A percentile compares a stretch with the other conserved stretches of the same genome.
Evolutionary conservation across 2,113 vertebrate genomes (phyloP).

Genomic region (Gambusia affinis): DNA sequence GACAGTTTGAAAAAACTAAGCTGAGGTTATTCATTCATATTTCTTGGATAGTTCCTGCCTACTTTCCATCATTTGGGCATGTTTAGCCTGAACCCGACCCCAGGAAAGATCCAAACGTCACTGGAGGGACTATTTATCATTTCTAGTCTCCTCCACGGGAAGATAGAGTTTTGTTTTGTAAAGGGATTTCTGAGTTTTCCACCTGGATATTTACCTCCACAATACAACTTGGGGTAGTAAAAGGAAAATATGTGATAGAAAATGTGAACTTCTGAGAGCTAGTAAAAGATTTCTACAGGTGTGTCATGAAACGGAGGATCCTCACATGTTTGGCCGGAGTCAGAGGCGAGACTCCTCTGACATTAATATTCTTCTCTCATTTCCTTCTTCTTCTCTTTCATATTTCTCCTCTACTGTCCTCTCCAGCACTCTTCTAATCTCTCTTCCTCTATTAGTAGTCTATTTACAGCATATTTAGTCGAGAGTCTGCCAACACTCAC

Average conservation of each 20-base stretch:
- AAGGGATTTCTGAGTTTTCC: not conserved
- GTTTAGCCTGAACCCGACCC: not conserved
- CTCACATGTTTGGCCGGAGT: slow-evolving; percentile 22
- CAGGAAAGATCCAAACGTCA: not conserved
- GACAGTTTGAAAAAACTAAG: too few species aligned
- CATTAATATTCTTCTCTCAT: slow-evolving; percentile 70
- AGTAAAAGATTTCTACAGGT: slow-evolving; percentile 48
- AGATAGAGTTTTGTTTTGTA: not conserved
- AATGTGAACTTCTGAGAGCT: not conserved
- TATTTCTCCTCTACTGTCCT: slow-evolving; percentile 73
- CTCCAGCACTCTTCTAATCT: slow-evolving; percentile 69
- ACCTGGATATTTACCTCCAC: not conserved
- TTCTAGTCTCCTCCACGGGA: not conserved
- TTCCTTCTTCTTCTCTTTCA: slow-evolving; percentile 52
- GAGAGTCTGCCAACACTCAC: slow-evolving; percentile 68
- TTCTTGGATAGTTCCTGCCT: too few species aligned
- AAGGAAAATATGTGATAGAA: not conserved
- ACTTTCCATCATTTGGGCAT: not conserved
- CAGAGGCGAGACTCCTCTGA: slow-evolving; percentile 27
- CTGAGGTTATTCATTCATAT: too few species aligned
- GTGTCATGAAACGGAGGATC: not conserved
- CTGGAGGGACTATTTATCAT: not conserved
- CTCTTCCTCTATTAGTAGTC: slow-evolving; percentile 75
- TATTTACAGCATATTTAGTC: slow-evolving; percentile 74
- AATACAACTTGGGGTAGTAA: not conserved